Base-by-base conservation (phyloP, 1,140 invertebrate species). In the Ruditapes philippinarum region DNA sequence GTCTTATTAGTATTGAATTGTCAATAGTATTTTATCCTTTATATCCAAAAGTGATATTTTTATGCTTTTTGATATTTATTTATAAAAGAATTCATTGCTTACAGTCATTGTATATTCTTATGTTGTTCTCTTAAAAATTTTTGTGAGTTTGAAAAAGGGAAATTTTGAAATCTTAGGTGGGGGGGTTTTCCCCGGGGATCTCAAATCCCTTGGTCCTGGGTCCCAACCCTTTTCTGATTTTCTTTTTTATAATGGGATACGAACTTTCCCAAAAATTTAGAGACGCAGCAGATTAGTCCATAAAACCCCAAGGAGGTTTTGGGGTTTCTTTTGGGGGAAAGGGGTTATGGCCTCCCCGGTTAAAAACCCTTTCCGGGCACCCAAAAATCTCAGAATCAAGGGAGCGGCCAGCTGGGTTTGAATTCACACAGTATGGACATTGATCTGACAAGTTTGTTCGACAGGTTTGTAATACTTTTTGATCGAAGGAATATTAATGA, bases 181-280 rank as follows among this genome's bases (percentile, higher is more conserved):
- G 94, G 92, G 73, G 93, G 92, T 1, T 94, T 93, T 7, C 95
- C 94, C 9, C 84, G 94, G 11, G 91, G 90, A 28, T 93, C 94
- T 25, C 94, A 94, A 49, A 94, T 93, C 84, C 94, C 93, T 12
- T 92, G 88, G 92, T 91, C 12, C 92, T 89, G 40, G 91, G 90
- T 28, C 92, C 90, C 40, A 94, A 95, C 96, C 97, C 98, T 9
- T 97, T 98, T 97, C 96, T 98, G 86, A 98, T 95, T 88, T 95
- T 94, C n/a, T n/a, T n/a, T n/a, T n/a, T n/a, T n/a, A n/a, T n/a
- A n/a, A n/a, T 94, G 94, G 5, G 84, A 91, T 11, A 74, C 89
- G 2, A 90, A 90, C 68, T 92, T 84, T 33, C 70, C n/a, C n/a
- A n/a, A n/a, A n/a, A n/a, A n/a, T n/a, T n/a, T n/a, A n/a, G n/a